Percentiles rank a stretch among this genome's conserved stretches.
These are phyloP conservation scores for Pseudorectes ferrugineus DNA, from an alignment of 2,113 vertebrate genomes.

Conservation along the genomic window DNA sequence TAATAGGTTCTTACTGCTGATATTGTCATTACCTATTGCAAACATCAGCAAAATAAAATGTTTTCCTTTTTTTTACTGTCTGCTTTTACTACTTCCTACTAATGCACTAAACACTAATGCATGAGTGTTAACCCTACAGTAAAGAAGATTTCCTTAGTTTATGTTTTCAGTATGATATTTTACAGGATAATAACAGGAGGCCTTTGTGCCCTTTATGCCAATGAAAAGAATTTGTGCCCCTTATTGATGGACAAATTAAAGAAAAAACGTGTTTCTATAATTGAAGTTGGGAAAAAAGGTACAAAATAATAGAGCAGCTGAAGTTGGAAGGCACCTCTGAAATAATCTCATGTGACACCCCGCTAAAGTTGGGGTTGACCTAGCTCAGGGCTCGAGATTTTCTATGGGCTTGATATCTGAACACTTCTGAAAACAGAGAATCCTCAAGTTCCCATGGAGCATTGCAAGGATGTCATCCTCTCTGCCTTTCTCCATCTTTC, in stretches of 20 bases:
- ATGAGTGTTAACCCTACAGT: background rate
- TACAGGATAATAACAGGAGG: background rate
- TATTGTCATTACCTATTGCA: background rate
- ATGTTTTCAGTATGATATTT: background rate
- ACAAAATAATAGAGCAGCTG: background rate
- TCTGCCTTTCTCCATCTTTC: background rate
- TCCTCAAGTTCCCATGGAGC: background rate
- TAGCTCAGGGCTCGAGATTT: background rate
- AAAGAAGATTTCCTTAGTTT: background rate
- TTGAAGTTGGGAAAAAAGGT: background rate
- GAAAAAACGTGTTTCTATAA: background rate
- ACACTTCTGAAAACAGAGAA: background rate
- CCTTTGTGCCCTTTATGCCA: background rate
- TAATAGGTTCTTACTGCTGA: conserved; percentile 35
- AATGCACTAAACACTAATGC: too few species aligned
- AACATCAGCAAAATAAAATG: conserved; percentile 34
- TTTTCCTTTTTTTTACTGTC: background rate
- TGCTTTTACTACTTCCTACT: background rate
- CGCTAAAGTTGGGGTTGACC: background rate
- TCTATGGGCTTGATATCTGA: background rate
- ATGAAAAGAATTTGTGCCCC: background rate
- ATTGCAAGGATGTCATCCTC: background rate
- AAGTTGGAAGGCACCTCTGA: background rate
- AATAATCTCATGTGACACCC: background rate
- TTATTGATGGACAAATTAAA: background rate